Evolutionary conservation across 1,140 invertebrate species (phyloP).

Genomic region (Lamellibrachia luymesi): DNA sequence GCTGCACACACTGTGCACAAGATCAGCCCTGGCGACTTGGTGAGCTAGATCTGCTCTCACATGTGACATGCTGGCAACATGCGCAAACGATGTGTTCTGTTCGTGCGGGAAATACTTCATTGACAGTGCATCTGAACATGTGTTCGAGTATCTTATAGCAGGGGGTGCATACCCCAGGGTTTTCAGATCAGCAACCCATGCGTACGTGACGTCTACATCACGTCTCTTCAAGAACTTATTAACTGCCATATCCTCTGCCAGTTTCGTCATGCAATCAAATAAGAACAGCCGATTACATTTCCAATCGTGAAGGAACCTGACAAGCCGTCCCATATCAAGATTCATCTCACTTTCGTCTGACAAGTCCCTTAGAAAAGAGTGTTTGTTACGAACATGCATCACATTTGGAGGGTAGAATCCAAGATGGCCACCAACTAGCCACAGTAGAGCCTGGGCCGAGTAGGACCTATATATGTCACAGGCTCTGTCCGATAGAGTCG

Average conservation of each 20-base stretch:
- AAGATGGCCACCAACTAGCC: constrained; percentile 38
- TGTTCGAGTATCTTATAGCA: not conserved
- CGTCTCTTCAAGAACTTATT: constrained; percentile 30
- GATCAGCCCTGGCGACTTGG: not conserved
- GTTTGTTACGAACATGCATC: constrained; percentile 36
- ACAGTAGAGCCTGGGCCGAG: constrained; percentile 45
- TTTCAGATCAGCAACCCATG: constrained; percentile 36
- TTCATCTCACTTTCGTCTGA: constrained; percentile 37
- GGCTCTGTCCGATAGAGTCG: constrained; percentile 41
- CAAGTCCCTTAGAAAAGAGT: constrained; percentile 37
- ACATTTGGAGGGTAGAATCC: constrained; percentile 41
- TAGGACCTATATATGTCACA: constrained; percentile 51
- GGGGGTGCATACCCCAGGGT: constrained; percentile 28
- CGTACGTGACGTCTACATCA: constrained; percentile 30
- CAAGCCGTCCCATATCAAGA: constrained; percentile 31
- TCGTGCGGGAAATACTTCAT: constrained; percentile 24
- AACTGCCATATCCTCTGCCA: constrained; percentile 29
- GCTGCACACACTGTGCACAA: not conserved
- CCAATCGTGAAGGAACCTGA: constrained; percentile 36
- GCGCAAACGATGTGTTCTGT: constrained; percentile 19
- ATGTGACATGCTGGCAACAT: constrained; percentile 2
- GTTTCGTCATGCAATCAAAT: constrained; percentile 31
- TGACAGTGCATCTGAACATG: not conserved
- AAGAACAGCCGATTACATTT: constrained; percentile 32
- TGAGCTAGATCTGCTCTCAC: not conserved